phyloP scores from a whole-genome alignment of 2,888 invertebrate species.

The Gymnosoma rotundatum region DNA sequence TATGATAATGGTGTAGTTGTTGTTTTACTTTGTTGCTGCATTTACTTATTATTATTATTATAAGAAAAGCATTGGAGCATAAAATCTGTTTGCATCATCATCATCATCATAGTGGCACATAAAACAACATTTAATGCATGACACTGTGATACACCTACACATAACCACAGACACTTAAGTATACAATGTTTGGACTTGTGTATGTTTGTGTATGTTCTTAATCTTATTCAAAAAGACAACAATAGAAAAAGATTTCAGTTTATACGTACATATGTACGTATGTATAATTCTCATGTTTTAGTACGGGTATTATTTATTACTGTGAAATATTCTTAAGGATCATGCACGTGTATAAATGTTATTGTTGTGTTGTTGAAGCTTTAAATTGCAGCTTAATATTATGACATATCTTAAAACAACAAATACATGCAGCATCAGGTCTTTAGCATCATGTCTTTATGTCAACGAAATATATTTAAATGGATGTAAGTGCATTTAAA shows the following conservation, averaged over 20 bases:
- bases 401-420: neutral
- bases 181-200: neutral
- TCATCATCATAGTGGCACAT: slow-evolving; percentile 35
- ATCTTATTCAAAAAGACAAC: slow-evolving; percentile 59
- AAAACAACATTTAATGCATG: slow-evolving; percentile 16
- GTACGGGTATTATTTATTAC: slow-evolving; percentile 20
- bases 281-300: neutral
- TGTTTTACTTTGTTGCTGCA: slow-evolving; percentile 13
- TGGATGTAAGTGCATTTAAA: too few relatives aligned
- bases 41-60: slow-evolving; percentile 16
- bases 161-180: neutral
- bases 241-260: slow-evolving; percentile 19
- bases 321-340: slow-evolving; percentile 54
- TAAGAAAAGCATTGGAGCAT: slow-evolving; percentile 44
- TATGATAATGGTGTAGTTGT: slow-evolving; percentile 8
- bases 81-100: slow-evolving; percentile 58
- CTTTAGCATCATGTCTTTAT: neutral
- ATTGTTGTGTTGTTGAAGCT: slow-evolving; percentile 4
- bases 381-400: slow-evolving; percentile 19
- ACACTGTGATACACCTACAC: slow-evolving; percentile 2
- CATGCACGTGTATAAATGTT: slow-evolving; percentile 36
- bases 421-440: neutral
- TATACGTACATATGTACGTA: too few relatives aligned
- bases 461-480: neutral
- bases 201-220: slow-evolving; percentile 12